Evolutionary conservation across 2,113 vertebrate genomes (phyloP).

Genomic region (Callospermophilus lateralis): DNA sequence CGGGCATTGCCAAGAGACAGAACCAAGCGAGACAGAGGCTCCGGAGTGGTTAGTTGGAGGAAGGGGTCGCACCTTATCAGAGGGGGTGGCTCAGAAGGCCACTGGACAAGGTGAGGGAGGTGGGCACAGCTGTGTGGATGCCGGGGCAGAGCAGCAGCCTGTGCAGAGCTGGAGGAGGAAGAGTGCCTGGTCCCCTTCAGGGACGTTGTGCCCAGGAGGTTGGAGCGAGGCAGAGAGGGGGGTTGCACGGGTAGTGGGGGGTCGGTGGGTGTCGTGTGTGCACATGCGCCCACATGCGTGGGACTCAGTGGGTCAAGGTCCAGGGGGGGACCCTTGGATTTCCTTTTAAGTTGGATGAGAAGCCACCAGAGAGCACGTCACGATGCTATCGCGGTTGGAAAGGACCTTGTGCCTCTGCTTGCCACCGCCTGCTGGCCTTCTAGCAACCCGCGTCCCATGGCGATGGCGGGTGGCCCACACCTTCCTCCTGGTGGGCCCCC

Average conservation of each 20-base stretch:
- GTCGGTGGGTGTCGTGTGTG: neutral
- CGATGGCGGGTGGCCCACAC: neutral
- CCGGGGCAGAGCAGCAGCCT: neutral
- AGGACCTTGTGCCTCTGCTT: neutral
- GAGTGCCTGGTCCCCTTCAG: accelerated
- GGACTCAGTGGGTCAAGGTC: neutral
- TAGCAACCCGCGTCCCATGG: neutral
- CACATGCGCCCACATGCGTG: accelerated
- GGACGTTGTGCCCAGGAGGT: neutral
- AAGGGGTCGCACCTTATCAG: neutral
- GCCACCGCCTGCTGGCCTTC: neutral
- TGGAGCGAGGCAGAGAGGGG: neutral
- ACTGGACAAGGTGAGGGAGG: too few relatives aligned
- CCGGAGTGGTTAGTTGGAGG: accelerated
- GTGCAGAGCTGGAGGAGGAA: neutral
- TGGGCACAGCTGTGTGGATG: accelerated
- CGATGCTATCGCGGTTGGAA: too few relatives aligned
- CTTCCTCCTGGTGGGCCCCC: too few relatives aligned
- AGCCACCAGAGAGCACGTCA: neutral
- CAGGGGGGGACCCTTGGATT: neutral
- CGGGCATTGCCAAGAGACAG: neutral
- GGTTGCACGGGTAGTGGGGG: accelerated
- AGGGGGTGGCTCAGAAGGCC: neutral
- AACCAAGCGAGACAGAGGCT: neutral
- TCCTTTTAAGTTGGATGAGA: neutral